phyloP scores from a whole-genome alignment of 2,888 invertebrate species.

The Neuroscelio doddi region DNA sequence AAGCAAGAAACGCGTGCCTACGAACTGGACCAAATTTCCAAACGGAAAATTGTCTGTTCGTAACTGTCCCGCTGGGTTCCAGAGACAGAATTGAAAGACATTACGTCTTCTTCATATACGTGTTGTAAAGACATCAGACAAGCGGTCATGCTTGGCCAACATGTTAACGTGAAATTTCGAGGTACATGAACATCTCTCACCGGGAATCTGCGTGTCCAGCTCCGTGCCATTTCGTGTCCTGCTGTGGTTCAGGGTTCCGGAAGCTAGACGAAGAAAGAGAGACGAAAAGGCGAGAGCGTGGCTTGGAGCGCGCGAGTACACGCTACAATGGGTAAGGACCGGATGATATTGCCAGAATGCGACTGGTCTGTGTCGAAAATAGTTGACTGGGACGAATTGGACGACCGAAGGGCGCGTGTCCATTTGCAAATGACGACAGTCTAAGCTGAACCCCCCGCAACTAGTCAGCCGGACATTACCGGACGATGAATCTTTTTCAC shows the following conservation, averaged over 20 bases:
- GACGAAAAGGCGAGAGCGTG: constrained; percentile 31
- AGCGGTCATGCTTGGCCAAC: constrained; percentile 49
- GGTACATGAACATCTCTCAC: constrained; percentile 62
- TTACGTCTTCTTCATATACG: constrained; percentile 15
- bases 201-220: constrained; percentile 34
- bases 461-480: constrained; percentile 45
- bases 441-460: constrained; percentile 22
- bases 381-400: neutral
- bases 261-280: neutral
- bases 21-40: constrained; percentile 5
- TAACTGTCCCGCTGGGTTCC: constrained; percentile 8
- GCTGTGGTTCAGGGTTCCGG: constrained; percentile 26
- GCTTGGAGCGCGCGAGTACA: constrained; percentile 39
- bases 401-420: constrained; percentile 37
- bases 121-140: constrained; percentile 46
- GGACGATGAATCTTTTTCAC: constrained; percentile 18
- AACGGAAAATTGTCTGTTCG: constrained; percentile 9
- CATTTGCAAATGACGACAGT: constrained; percentile 9
- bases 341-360: no score
- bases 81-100: constrained; percentile 6
- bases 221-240: constrained; percentile 16
- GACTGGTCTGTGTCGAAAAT: no score
- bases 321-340: constrained; percentile 33
- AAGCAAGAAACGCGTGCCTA: neutral
- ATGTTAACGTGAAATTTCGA: constrained; percentile 65